phyloP scores from a whole-genome alignment of 2,113 vertebrate genomes.

The Pogona vitticeps region DNA sequence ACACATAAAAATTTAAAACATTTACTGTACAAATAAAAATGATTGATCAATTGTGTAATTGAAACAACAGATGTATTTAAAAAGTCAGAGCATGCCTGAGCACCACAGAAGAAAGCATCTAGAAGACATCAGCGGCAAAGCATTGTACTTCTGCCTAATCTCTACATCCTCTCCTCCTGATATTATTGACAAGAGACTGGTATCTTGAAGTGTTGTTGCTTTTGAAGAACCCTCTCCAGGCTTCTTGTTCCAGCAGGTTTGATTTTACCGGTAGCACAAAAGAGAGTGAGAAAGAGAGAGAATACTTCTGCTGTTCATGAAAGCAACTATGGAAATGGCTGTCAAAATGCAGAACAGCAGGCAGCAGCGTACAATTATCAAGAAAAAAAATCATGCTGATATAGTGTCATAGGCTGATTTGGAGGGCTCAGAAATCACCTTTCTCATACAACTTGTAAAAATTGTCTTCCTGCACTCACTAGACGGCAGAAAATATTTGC shows the following conservation, averaged over 20 bases:
- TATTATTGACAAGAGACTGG: slow-evolving; percentile 75
- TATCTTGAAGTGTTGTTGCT: slow-evolving; percentile 78
- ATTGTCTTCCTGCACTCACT: slow-evolving; percentile 68
- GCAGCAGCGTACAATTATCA: slow-evolving; percentile 86
- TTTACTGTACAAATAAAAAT: slow-evolving; percentile 64
- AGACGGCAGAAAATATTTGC: neutral
- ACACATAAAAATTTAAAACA: slow-evolving; percentile 52
- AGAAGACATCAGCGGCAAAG: slow-evolving; percentile 72
- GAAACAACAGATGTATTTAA: slow-evolving; percentile 68
- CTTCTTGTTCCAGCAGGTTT: slow-evolving; percentile 76
- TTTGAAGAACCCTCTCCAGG: slow-evolving; percentile 81
- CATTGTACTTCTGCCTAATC: slow-evolving; percentile 58
- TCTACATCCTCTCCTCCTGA: slow-evolving; percentile 61
- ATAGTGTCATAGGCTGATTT: slow-evolving; percentile 78
- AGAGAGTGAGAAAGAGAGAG: slow-evolving; percentile 76
- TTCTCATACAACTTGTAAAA: slow-evolving; percentile 74
- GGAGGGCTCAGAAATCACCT: slow-evolving; percentile 79
- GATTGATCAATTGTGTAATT: slow-evolving; percentile 52
- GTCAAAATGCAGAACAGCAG: slow-evolving; percentile 83
- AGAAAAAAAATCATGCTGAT: slow-evolving; percentile 79
- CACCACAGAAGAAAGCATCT: slow-evolving; percentile 66
- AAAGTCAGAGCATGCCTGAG: slow-evolving; percentile 65
- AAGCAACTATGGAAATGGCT: slow-evolving; percentile 85
- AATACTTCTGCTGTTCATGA: slow-evolving; percentile 82
- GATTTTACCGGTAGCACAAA: slow-evolving; percentile 79